Evolutionary conservation across 2,797 vertebrate genomes (phyloP).

Genomic region (Semaprochilodus insignis): DNA sequence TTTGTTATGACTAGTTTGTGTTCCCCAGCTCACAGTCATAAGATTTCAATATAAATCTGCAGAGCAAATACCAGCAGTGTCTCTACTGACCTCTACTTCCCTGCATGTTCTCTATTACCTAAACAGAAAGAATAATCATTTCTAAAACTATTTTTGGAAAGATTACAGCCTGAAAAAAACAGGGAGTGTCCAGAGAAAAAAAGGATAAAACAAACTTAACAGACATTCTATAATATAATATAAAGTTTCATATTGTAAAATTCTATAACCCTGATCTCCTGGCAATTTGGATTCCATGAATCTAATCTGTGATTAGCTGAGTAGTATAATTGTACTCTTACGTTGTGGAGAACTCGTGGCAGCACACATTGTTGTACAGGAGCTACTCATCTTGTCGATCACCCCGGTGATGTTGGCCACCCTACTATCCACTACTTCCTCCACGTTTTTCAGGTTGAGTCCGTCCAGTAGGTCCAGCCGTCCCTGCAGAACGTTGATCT

Average conservation of each 20-base stretch:
- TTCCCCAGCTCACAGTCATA: slow-evolving; percentile 21
- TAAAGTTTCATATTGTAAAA: background rate
- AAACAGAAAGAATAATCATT: too few relatives aligned
- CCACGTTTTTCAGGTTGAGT: slow-evolving; percentile 87
- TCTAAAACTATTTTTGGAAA: too few relatives aligned
- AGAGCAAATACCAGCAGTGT: slow-evolving; percentile 9
- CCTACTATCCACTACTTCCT: slow-evolving; percentile 86
- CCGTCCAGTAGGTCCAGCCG: slow-evolving; percentile 86
- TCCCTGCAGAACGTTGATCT: slow-evolving; percentile 83
- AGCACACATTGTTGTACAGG: slow-evolving; percentile 84
- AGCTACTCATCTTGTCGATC: slow-evolving; percentile 85
- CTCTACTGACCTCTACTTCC: slow-evolving; percentile 2
- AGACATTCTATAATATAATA: too few relatives aligned
- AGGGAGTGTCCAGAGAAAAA: too few relatives aligned
- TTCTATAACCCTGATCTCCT: too few relatives aligned
- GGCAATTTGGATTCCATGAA: background rate
- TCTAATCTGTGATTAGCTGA: background rate
- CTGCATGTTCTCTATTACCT: background rate
- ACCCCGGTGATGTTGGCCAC: slow-evolving; percentile 87
- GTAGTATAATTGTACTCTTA: slow-evolving; percentile 65
- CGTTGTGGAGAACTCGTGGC: slow-evolving; percentile 63
- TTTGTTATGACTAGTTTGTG: slow-evolving; percentile 57
- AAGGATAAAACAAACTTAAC: too few relatives aligned
- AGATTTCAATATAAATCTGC: slow-evolving; percentile 3
- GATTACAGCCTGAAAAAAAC: background rate